Conservation (phyloP, 2,888 invertebrate genomes). For the Timandra comae region DNA sequence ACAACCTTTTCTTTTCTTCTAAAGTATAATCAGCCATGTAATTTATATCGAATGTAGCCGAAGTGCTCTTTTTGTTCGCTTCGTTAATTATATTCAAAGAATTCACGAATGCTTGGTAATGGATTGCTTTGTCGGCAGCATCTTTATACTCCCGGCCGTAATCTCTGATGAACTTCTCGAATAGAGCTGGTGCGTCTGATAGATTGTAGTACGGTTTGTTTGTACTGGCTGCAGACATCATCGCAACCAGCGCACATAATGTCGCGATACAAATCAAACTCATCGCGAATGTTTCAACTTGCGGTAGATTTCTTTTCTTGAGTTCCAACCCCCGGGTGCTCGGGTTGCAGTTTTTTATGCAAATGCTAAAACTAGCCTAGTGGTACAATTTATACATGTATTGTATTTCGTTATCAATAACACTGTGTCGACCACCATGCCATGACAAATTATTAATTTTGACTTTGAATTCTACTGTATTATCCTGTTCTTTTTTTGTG, state of each 20-base stretch:
- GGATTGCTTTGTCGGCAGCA: slow-evolving; percentile 30
- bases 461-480: no score
- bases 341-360: no score
- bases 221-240: slow-evolving; percentile 12
- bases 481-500: no score
- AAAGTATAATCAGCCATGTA: slow-evolving; percentile 38
- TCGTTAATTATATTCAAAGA: slow-evolving; percentile 31
- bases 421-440: no score
- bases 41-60: slow-evolving; percentile 33
- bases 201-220: slow-evolving; percentile 26
- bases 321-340: no score
- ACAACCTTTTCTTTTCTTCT: slow-evolving; percentile 26
- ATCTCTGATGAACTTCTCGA: slow-evolving; percentile 32
- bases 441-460: no score
- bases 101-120: slow-evolving; percentile 30
- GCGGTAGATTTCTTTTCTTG: no score
- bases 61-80: slow-evolving; percentile 14
- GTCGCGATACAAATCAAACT: slow-evolving; percentile 14
- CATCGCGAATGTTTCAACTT: no score
- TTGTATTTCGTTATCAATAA: no score
- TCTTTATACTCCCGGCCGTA: slow-evolving; percentile 33
- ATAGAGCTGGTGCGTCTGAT: slow-evolving; percentile 25
- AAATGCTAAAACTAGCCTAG: no score
- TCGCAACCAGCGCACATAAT: slow-evolving; percentile 16
- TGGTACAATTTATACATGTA: no score